These are phyloP conservation scores for Cebus imitator DNA, from an alignment of 2,113 vertebrate genomes.

Conservation along the genomic window DNA sequence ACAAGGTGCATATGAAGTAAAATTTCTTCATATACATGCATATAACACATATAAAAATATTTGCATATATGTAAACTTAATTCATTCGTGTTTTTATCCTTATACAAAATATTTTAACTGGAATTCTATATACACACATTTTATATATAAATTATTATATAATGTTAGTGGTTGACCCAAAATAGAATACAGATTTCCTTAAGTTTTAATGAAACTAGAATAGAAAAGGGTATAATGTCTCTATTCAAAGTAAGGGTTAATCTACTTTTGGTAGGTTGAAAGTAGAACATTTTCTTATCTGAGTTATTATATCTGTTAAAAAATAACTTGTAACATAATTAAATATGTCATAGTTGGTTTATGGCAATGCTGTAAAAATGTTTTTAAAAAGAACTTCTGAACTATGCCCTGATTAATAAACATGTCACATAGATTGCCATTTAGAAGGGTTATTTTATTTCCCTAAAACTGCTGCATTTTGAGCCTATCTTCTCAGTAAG, in stretches of 20 bases:
- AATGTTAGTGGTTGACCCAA: background rate
- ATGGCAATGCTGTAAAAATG: background rate
- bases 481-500: background rate
- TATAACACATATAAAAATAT: background rate
- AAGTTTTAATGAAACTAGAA: background rate
- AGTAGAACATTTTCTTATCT: background rate
- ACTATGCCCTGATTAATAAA: conserved; percentile 33
- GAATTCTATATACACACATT: background rate
- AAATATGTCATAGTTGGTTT: conserved; percentile 26
- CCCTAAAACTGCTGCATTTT: background rate
- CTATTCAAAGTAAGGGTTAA: conserved; percentile 26
- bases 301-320: conserved; percentile 51
- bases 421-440: conserved; percentile 8
- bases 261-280: background rate
- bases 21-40: background rate
- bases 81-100: background rate
- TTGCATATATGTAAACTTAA: background rate
- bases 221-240: background rate
- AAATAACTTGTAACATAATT: conserved; percentile 19
- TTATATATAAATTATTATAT: background rate
- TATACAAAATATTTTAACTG: background rate
- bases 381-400: background rate
- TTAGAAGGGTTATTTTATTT: conserved; percentile 1
- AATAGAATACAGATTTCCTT: background rate
- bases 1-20: background rate